Conservation (phyloP, 2,888 invertebrate genomes). For the Drosophila paranaensis region DNA sequence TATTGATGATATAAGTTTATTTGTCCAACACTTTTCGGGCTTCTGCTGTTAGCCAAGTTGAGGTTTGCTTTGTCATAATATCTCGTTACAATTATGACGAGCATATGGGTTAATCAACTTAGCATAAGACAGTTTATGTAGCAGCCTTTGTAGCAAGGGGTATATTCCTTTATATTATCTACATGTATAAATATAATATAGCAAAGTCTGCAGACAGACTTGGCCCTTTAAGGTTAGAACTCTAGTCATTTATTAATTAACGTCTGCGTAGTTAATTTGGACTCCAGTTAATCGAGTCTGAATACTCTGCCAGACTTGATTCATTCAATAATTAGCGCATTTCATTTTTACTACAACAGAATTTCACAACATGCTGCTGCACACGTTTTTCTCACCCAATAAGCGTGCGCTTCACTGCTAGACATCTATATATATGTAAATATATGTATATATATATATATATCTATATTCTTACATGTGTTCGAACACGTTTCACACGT, state of each 20-base stretch:
- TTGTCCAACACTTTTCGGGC: slow-evolving; percentile 34
- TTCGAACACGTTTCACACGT: slow-evolving; percentile 40
- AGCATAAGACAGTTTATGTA: background rate
- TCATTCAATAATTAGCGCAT: slow-evolving; percentile 56
- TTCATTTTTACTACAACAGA: slow-evolving; percentile 33
- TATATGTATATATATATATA: background rate
- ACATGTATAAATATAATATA: background rate
- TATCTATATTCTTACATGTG: slow-evolving; percentile 1
- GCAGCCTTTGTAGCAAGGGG: background rate
- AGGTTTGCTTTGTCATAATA: slow-evolving; percentile 9
- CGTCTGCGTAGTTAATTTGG: slow-evolving; percentile 21
- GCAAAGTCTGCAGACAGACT: background rate
- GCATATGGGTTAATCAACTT: slow-evolving; percentile 28
- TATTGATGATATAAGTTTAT: slow-evolving; percentile 5
- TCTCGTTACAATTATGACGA: slow-evolving; percentile 25
- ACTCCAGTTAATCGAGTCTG: background rate
- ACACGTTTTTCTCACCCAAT: slow-evolving; percentile 62
- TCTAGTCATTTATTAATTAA: slow-evolving; percentile 53
- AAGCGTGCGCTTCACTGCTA: slow-evolving; percentile 57
- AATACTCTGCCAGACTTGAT: slow-evolving; percentile 20
- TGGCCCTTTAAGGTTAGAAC: background rate
- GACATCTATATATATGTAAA: background rate
- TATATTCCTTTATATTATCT: background rate
- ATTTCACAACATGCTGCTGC: slow-evolving; percentile 38
- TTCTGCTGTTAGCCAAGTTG: slow-evolving; percentile 22